Conservation (phyloP, 2,113 vertebrate genomes). For the Entomyzon cyanotis region DNA sequence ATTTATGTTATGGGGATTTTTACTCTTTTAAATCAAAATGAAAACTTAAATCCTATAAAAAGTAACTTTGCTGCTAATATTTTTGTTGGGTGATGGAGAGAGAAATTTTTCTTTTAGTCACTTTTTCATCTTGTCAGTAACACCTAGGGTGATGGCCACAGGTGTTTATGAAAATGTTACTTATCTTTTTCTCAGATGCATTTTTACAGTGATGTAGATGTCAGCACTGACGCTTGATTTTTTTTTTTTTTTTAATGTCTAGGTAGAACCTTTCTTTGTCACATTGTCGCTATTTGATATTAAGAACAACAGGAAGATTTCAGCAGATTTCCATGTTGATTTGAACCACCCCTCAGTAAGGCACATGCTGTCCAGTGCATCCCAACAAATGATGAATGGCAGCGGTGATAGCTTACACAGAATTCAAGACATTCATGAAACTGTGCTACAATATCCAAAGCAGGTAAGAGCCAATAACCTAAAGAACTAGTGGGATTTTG, state of each 20-base stretch:
- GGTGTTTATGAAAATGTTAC: not conserved
- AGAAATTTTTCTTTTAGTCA: not conserved
- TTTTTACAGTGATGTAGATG: not conserved
- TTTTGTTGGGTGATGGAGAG: not conserved
- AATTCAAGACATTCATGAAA: conserved; percentile 78
- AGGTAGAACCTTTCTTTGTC: conserved; percentile 98
- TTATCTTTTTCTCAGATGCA: not conserved
- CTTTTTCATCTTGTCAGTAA: not conserved
- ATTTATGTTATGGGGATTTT: not conserved
- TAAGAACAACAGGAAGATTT: conserved; percentile 92
- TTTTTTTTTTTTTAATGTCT: not conserved
- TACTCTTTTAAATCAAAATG: not conserved
- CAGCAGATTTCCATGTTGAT: conserved; percentile 96
- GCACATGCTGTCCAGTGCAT: conserved; percentile 79
- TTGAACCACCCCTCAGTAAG: conserved; percentile 91
- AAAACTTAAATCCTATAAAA: not conserved
- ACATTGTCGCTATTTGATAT: conserved; percentile 93
- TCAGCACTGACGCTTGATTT: not conserved
- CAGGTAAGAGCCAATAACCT: conserved; percentile 76
- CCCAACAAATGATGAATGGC: conserved; percentile 81
- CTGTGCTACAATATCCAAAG: conserved; percentile 87
- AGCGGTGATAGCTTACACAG: conserved; percentile 78
- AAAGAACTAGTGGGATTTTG: not conserved
- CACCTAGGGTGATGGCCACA: not conserved
- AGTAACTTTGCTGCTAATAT: not conserved